Evolutionary conservation across 2,113 vertebrate species (phyloP), one percentile per base, ranked within the genome.

Genomic region (Gallinago media): DNA sequence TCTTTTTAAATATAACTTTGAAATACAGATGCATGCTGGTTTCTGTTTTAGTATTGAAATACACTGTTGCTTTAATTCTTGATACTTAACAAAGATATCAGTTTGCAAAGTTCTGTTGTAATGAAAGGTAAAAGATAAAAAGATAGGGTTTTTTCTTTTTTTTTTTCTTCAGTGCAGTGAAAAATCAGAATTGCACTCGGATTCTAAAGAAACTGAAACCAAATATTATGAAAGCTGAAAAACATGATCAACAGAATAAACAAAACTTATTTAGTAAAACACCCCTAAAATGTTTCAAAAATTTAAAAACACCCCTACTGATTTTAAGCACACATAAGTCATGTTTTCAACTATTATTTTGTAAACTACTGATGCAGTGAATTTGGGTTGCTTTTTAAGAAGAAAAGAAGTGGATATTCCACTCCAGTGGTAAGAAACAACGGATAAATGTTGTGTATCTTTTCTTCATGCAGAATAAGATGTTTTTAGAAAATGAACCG

Each of bases 81-180:
- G 27, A 10, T 44, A 18, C 38, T 73, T 66, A 12, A 66, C 26
- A n/a, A 59, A 4, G 22, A 7, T 6, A 58, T 27, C 22, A 14
- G 18, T 66, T 59, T 73, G 46, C n/a, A 46, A n/a, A 54, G n/a
- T 54, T 82, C 38, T 75, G 77, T 75, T 6, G 36, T 62, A 26
- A 56, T 89, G 85, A 73, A 82, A 75, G 40, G 72, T 59, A 46
- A 46, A 46, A 46, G 46, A 19, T 46, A 19, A 61, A 89, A 87
- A 36, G 3, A 12, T 42, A 6, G 1, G 7, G 1, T 1, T 7
- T 11, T 27, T 34, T 19, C 44, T 19, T 36, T 15, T 34, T 15
- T 34, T 40, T 32, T 49, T 20, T 29, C 13, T 20, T 25, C 15
- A 52, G 6, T 1, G 18, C 50, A 27, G 29, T 7, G 74, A 66